phyloP scores from a whole-genome alignment of 2,888 invertebrate species.

The Folsomia candida region DNA sequence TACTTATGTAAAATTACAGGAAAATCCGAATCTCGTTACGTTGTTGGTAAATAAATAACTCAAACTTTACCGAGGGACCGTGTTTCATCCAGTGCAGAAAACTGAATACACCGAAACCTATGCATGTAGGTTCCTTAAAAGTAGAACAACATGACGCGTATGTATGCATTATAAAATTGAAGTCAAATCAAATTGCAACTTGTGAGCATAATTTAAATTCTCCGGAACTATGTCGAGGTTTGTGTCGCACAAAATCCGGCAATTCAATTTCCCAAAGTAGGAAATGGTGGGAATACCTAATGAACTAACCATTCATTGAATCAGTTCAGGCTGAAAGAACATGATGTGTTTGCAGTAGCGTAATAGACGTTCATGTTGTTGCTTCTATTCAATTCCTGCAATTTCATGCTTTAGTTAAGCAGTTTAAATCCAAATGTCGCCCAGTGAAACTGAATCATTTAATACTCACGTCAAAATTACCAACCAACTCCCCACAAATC shows the following conservation, averaged over 20 bases:
- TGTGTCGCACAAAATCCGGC: slow-evolving; percentile 14
- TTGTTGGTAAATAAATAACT: too few relatives aligned
- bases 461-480: not conserved
- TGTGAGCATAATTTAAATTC: slow-evolving; percentile 1
- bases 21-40: too few relatives aligned
- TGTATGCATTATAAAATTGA: slow-evolving; percentile 1
- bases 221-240: not conserved
- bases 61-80: too few relatives aligned
- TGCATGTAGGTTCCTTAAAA: too few relatives aligned
- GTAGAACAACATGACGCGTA: not conserved
- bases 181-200: not conserved
- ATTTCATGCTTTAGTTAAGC: slow-evolving; percentile 14
- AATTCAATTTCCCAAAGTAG: slow-evolving; percentile 4
- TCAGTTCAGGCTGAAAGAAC: slow-evolving; percentile 13
- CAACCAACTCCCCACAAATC: too few relatives aligned
- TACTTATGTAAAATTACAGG: too few relatives aligned
- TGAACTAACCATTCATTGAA: slow-evolving; percentile 28
- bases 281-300: slow-evolving; percentile 15
- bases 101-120: too few relatives aligned
- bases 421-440: not conserved
- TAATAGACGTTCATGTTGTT: not conserved
- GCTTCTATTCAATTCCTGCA: not conserved
- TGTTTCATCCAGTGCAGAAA: too few relatives aligned
- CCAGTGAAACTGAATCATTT: not conserved
- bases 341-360: not conserved